Evolutionary conservation across 1,140 invertebrate species (phyloP).

Genomic region (Diachasma alloeum): DNA sequence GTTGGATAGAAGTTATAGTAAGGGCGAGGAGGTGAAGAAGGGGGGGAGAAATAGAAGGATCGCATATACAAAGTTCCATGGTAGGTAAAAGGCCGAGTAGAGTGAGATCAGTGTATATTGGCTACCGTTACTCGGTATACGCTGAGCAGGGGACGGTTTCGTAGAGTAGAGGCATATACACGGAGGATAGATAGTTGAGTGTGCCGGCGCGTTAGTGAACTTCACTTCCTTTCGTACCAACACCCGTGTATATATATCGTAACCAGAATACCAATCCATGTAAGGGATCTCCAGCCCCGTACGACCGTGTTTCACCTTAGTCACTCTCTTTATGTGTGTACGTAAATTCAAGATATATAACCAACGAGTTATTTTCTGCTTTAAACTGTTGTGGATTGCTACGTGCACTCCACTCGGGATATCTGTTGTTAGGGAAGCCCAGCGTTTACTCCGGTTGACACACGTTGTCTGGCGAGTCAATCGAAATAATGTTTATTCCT

Average conservation of each 20-base stretch:
- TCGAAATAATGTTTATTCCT: too few species aligned
- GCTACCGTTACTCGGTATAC: slow-evolving; percentile 47
- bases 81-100: not conserved
- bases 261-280: slow-evolving; percentile 31
- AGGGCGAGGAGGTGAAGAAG: not conserved
- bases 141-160: slow-evolving; percentile 12
- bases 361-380: not conserved
- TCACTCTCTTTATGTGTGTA: not conserved
- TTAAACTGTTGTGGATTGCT: not conserved
- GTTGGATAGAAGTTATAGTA: not conserved
- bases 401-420: not conserved
- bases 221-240: slow-evolving; percentile 34
- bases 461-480: not conserved
- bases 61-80: slow-evolving; percentile 49
- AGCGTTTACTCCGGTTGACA: not conserved
- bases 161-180: slow-evolving; percentile 18
- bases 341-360: slow-evolving; percentile 2
- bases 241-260: slow-evolving; percentile 24
- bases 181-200: slow-evolving; percentile 20
- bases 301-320: not conserved
- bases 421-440: not conserved
- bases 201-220: slow-evolving; percentile 28
- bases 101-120: slow-evolving; percentile 8
- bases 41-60: slow-evolving; percentile 40
- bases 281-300: slow-evolving; percentile 5